Conservation (phyloP, 2,797 vertebrate genomes). For the Schizopygopsis malacanthus region DNA sequence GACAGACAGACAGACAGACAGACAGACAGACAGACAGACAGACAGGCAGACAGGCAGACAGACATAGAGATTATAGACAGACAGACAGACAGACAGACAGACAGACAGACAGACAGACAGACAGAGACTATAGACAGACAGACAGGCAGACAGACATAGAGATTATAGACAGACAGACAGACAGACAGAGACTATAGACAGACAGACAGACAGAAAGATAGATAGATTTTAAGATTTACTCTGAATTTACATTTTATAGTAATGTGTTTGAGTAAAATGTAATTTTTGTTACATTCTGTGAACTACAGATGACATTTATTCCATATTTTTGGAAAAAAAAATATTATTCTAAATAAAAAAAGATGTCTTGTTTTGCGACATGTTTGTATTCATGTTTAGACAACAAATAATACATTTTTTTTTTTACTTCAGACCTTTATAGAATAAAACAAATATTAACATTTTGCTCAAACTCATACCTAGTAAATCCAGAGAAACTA, state of each 20-base stretch:
- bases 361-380: neutral
- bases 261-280: neutral
- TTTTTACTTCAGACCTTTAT: neutral
- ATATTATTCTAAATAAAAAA: neutral
- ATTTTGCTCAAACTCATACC: neutral
- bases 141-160: too few relatives aligned
- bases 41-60: too few relatives aligned
- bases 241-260: neutral
- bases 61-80: too few relatives aligned
- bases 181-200: too few relatives aligned
- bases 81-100: too few relatives aligned
- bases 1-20: too few relatives aligned
- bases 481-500: neutral
- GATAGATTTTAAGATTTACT: neutral
- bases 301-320: neutral
- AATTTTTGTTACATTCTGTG: neutral
- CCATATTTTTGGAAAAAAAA: neutral
- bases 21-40: too few relatives aligned
- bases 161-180: too few relatives aligned
- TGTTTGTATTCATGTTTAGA: neutral
- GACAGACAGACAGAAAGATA: too few relatives aligned
- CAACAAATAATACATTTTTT: neutral
- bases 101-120: too few relatives aligned
- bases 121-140: too few relatives aligned
- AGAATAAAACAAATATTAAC: neutral